These are phyloP conservation scores for Sakesphorus luctuosus DNA, from an alignment of 2,113 vertebrate genomes.

Conservation along the genomic window DNA sequence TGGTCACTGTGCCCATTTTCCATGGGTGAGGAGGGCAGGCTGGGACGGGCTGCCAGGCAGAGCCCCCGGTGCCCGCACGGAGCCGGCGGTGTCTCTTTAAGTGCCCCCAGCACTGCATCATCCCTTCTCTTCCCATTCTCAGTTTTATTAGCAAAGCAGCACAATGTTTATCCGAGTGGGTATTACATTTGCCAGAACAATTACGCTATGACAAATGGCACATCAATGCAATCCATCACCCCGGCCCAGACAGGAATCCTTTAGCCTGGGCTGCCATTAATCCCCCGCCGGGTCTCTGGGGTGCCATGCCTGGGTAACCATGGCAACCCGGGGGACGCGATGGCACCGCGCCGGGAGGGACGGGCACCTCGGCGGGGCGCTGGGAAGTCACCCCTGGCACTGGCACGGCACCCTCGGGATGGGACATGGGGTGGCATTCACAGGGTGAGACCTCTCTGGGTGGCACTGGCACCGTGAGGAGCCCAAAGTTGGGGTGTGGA, in stretches of 20 bases:
- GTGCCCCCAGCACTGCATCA: conserved; percentile 87
- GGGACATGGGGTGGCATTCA: accelerated
- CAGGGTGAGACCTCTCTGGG: accelerated
- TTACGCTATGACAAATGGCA: conserved; percentile 99
- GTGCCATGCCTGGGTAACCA: conserved; percentile 93
- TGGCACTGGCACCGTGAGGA: accelerated
- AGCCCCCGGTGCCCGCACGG: conserved; percentile 30
- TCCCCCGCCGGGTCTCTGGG: conserved; percentile 91
- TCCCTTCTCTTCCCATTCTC: conserved; percentile 88
- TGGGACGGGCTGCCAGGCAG: background rate
- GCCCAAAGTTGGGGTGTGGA: accelerated
- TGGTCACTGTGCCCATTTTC: accelerated
- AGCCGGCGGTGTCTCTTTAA: conserved; percentile 88
- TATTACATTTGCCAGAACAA: conserved; percentile 99
- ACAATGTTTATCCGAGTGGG: conserved; percentile 98
- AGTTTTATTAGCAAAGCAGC: conserved; percentile 95
- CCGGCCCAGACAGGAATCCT: conserved; percentile 96
- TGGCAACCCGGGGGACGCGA: conserved; percentile 89
- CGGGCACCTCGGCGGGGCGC: conserved; percentile 73
- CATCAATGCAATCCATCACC: conserved; percentile 99
- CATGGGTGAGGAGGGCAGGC: background rate
- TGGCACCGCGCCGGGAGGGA: conserved; percentile 84
- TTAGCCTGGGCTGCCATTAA: conserved; percentile 95
- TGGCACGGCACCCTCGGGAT: background rate
- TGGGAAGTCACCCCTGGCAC: conserved; percentile 84